Conservation (phyloP, 2,113 vertebrate genomes). For the Grantiella picta region DNA sequence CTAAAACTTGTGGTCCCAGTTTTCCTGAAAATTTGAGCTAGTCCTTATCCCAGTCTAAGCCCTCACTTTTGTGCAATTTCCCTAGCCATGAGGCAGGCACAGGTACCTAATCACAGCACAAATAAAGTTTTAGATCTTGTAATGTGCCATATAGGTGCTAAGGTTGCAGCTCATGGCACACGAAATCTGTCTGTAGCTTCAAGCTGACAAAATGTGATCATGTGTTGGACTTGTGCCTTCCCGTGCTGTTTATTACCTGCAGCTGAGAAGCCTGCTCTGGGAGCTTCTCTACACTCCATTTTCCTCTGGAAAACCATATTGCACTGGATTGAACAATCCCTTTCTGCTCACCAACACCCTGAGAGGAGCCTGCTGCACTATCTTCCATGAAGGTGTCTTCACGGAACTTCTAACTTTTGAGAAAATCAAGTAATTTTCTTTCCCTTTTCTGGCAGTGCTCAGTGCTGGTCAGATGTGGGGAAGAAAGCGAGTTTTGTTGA, state of each 20-base stretch:
- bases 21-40: background rate
- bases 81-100: background rate
- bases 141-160: background rate
- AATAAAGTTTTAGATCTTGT: background rate
- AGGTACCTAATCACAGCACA: background rate
- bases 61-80: fast-evolving
- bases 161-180: background rate
- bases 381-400: background rate
- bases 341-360: background rate
- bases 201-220: background rate
- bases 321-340: background rate
- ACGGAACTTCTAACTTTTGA: background rate
- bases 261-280: background rate
- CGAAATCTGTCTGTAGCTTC: background rate
- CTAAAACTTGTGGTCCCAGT: background rate
- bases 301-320: background rate
- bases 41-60: background rate
- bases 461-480: fast-evolving
- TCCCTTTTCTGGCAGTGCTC: background rate
- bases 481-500: background rate
- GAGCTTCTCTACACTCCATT: background rate
- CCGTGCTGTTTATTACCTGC: background rate
- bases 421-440: background rate
- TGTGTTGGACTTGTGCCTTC: background rate
- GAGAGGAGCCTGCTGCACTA: background rate